These are phyloP conservation scores for Cylloceria caligata DNA, from an alignment of 2,888 invertebrate genomes.

Conservation along the genomic window DNA sequence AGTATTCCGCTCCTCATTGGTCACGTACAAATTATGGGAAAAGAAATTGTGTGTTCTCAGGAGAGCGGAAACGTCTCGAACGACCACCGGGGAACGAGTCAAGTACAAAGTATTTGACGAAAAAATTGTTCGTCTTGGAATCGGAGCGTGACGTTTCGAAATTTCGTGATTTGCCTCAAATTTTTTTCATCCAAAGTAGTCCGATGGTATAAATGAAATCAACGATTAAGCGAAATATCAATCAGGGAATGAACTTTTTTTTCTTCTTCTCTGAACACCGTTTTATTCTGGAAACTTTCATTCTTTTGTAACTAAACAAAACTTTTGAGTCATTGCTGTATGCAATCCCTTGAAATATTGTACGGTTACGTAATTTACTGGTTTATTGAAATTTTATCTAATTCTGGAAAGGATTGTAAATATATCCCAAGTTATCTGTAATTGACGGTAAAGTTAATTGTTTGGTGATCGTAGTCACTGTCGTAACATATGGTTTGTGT, in stretches of 20 bases:
- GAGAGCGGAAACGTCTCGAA: slow-evolving; percentile 2
- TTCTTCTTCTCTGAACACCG: background rate
- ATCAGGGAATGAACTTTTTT: background rate
- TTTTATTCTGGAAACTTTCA: background rate
- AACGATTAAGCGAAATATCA: background rate
- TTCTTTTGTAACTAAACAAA: background rate
- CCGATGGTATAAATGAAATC: background rate
- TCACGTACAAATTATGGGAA: slow-evolving; percentile 29
- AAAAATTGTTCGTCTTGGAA: slow-evolving; percentile 6
- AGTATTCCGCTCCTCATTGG: slow-evolving; percentile 3
- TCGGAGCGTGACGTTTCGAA: slow-evolving; percentile 15
- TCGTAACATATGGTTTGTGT: no score
- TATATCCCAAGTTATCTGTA: background rate
- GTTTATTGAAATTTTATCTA: no score
- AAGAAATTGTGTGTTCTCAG: background rate
- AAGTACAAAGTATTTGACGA: background rate
- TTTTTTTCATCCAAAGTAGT: background rate
- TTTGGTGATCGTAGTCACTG: background rate
- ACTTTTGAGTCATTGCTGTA: background rate
- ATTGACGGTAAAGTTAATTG: background rate
- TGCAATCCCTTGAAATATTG: background rate
- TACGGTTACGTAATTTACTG: background rate
- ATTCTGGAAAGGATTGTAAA: background rate
- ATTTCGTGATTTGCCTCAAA: background rate
- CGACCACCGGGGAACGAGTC: background rate